These are phyloP conservation scores for Nymphalis polychloros DNA, from an alignment of 2,888 invertebrate species.

Conservation along the genomic window DNA sequence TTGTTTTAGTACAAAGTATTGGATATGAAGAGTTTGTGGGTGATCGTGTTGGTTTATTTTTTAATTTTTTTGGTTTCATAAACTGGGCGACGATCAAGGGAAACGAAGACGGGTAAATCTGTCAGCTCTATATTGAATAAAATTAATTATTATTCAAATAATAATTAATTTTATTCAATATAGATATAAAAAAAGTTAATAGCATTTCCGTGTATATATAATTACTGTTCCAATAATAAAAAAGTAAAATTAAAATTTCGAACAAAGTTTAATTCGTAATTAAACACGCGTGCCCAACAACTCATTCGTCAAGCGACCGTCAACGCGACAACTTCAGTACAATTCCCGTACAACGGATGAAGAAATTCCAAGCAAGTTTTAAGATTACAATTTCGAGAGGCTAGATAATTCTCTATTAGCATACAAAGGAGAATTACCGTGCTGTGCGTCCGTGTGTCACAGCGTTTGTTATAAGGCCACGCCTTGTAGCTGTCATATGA, in stretches of 20 bases:
- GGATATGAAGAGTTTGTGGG: too few species aligned
- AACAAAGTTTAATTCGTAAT: background rate
- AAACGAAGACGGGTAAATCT: too few species aligned
- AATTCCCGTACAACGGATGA: slow-evolving; percentile 71
- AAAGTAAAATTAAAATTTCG: background rate
- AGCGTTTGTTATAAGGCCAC: slow-evolving; percentile 68
- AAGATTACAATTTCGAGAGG: slow-evolving; percentile 80
- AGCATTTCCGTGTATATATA: too few species aligned
- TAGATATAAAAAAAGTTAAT: too few species aligned
- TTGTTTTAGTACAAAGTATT: background rate
- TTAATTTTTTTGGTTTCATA: too few species aligned
- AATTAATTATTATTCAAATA: too few species aligned
- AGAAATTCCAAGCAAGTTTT: slow-evolving; percentile 78
- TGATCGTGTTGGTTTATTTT: too few species aligned
- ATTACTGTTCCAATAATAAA: background rate
- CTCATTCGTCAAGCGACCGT: slow-evolving; percentile 17
- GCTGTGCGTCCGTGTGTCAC: slow-evolving; percentile 73
- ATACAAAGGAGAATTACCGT: slow-evolving; percentile 81
- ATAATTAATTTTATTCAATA: too few species aligned
- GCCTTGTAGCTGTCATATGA: slow-evolving; percentile 79
- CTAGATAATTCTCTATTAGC: slow-evolving; percentile 81
- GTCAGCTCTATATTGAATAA: too few species aligned
- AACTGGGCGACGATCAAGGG: too few species aligned
- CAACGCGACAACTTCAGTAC: slow-evolving; percentile 34
- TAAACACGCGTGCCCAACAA: slow-evolving; percentile 6